phyloP scores from a whole-genome alignment of 2,797 vertebrate species.

The Falco biarmicus region DNA sequence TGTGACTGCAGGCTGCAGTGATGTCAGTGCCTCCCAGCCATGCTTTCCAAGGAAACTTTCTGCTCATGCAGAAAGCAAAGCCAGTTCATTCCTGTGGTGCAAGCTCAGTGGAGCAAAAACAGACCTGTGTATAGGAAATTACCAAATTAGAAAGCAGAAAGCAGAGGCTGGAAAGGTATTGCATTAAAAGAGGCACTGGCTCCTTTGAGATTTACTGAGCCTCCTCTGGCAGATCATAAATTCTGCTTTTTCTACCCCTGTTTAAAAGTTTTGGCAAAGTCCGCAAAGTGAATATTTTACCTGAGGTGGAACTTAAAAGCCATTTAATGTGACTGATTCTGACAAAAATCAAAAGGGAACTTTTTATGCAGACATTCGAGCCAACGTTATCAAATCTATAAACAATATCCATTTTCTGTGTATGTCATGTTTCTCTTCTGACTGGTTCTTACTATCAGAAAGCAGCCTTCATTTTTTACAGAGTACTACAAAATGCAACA shows the following conservation, averaged over 20 bases:
- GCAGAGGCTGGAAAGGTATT: background rate
- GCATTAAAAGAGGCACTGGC: background rate
- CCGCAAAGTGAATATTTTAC: background rate
- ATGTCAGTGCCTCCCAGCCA: background rate
- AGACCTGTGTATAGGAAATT: background rate
- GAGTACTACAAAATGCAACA: conserved; percentile 5
- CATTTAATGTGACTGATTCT: background rate
- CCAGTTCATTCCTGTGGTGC: background rate
- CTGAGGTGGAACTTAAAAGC: background rate
- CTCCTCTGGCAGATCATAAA: background rate
- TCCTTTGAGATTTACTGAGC: background rate
- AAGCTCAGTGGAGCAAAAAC: background rate
- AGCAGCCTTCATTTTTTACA: conserved; percentile 56
- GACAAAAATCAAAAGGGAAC: background rate
- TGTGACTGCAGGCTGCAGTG: background rate
- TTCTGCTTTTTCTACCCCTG: background rate
- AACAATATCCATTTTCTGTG: conserved; percentile 26
- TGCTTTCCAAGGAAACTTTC: background rate
- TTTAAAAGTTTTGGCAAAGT: background rate
- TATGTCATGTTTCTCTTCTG: conserved; percentile 22
- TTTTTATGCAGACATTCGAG: conserved; percentile 41
- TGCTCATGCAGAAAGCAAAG: background rate
- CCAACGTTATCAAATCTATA: conserved; percentile 31
- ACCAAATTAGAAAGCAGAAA: background rate
- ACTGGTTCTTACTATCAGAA: conserved; percentile 9